Evolutionary conservation across 2,888 invertebrate genomes (phyloP).

Genomic region (Drosophila niveifrons): DNA sequence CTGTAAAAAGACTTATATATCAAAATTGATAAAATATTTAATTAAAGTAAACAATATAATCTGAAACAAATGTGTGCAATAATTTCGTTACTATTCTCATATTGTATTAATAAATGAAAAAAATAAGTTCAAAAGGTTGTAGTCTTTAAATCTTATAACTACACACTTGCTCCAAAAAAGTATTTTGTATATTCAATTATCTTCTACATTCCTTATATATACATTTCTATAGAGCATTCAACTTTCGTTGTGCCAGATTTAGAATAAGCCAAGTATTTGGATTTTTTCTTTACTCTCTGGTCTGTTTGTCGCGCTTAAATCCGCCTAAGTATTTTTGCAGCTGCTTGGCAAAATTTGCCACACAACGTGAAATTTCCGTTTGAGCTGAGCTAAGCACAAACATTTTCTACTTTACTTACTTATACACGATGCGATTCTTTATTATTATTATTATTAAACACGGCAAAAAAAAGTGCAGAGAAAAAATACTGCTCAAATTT

Average conservation of each 20-base stretch:
- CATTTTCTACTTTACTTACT: slow-evolving; percentile 72
- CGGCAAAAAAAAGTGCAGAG: slow-evolving; percentile 36
- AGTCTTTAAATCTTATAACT: too few species aligned
- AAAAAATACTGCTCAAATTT: slow-evolving; percentile 23
- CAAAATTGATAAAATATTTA: too few species aligned
- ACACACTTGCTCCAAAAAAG: too few species aligned
- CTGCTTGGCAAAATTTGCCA: slow-evolving; percentile 64
- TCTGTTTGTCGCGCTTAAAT: slow-evolving; percentile 78
- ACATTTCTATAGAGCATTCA: slow-evolving; percentile 12
- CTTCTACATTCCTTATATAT: too few species aligned
- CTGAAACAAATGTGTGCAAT: too few species aligned
- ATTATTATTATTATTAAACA: slow-evolving; percentile 76
- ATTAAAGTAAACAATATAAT: too few species aligned
- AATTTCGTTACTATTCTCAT: too few species aligned
- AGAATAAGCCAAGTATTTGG: slow-evolving; percentile 17
- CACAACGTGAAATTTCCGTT: slow-evolving; percentile 77
- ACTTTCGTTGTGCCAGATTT: background rate
- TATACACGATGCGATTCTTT: slow-evolving; percentile 65
- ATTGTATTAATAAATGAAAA: too few species aligned
- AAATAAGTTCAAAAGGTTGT: too few species aligned
- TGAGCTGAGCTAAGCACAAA: slow-evolving; percentile 80
- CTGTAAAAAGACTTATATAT: too few species aligned
- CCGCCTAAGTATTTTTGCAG: slow-evolving; percentile 76
- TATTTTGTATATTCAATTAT: too few species aligned
- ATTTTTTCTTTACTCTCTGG: slow-evolving; percentile 28